Evolutionary conservation across 2,888 invertebrate genomes (phyloP).

Genomic region (Pheosia gnoma): DNA sequence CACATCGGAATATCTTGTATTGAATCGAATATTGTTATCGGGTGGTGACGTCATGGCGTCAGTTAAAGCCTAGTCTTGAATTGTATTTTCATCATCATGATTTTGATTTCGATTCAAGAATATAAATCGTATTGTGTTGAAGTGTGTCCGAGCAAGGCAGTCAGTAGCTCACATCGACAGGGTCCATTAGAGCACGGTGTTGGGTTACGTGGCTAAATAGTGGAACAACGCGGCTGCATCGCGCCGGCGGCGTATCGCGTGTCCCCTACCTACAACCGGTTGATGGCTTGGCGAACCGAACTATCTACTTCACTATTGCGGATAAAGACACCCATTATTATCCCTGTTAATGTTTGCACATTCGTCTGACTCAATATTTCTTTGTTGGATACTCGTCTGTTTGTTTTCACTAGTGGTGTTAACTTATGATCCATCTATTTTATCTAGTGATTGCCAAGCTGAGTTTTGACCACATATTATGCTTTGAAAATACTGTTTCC

Average conservation of each 20-base stretch:
- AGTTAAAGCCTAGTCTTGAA: not conserved
- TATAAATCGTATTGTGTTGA: constrained; percentile 14
- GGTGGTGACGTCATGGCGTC: not conserved
- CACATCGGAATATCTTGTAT: no score
- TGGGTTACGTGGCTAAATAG: constrained; percentile 73
- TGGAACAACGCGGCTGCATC: constrained; percentile 70
- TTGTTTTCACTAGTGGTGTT: not conserved
- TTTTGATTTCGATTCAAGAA: not conserved
- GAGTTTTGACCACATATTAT: no score
- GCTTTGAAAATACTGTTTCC: no score
- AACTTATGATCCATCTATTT: not conserved
- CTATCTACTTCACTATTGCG: constrained; percentile 21
- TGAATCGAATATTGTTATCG: not conserved
- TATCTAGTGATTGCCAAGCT: not conserved
- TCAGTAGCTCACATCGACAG: constrained; percentile 43
- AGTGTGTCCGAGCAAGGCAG: constrained; percentile 26
- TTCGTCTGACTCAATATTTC: not conserved
- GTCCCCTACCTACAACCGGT: constrained; percentile 39
- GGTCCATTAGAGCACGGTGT: constrained; percentile 69
- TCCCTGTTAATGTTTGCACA: constrained; percentile 3
- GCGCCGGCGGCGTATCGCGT: constrained; percentile 59
- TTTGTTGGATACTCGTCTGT: not conserved
- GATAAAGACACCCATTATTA: constrained; percentile 9
- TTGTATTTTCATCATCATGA: not conserved
- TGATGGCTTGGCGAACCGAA: constrained; percentile 49